phyloP scores from a whole-genome alignment of 2,888 invertebrate species.

The Teleogryllus oceanicus region DNA sequence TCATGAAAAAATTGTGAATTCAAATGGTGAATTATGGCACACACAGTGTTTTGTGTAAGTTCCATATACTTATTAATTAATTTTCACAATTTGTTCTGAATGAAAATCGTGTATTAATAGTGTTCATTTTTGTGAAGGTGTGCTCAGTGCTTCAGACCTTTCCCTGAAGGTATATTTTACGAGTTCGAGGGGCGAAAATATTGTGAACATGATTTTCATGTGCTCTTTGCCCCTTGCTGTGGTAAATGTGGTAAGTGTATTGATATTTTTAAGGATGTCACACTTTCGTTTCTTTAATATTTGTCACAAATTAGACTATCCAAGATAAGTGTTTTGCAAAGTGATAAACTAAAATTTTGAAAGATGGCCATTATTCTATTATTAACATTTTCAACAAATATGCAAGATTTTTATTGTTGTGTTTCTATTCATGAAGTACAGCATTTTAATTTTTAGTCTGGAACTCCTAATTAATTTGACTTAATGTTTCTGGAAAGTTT shows the following conservation, averaged over 20 bases:
- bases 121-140: conserved; percentile 59
- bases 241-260: conserved; percentile 64
- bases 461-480: too few species aligned
- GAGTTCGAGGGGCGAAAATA: conserved; percentile 99
- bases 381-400: too few species aligned
- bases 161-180: conserved; percentile 96
- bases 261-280: neutral
- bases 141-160: conserved; percentile 97
- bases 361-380: too few species aligned
- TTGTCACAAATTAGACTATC: too few species aligned
- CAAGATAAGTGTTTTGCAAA: too few species aligned
- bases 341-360: too few species aligned
- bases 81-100: neutral
- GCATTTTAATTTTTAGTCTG: too few species aligned
- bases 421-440: too few species aligned
- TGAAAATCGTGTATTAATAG: neutral
- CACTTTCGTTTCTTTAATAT: too few species aligned
- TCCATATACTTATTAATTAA: conserved; percentile 21
- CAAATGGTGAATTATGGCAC: conserved; percentile 98
- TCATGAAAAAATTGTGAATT: conserved; percentile 97
- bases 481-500: too few species aligned
- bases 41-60: conserved; percentile 98
- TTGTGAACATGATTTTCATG: conserved; percentile 98
- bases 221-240: conserved; percentile 89
- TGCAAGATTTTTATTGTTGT: too few species aligned